Evolutionary conservation across 37 sponge, comb jelly and placozoan species (phyloP), one percentile per base, ranked within the genome.

Genomic region (Petrosia ficiformis): DNA sequence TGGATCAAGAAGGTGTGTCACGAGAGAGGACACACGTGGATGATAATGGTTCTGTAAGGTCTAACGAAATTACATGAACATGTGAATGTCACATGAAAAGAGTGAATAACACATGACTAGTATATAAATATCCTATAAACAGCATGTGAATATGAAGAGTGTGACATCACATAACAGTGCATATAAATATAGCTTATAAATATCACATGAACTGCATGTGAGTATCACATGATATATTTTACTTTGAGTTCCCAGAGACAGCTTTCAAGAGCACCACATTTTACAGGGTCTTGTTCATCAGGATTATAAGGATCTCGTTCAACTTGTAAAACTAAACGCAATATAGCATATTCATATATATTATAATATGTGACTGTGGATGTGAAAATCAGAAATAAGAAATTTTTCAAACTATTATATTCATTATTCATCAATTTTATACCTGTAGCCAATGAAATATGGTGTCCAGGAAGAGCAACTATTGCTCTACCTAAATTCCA

Each of bases 181-280:
- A n/a, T n/a, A n/a, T n/a, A n/a, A n/a, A n/a, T n/a, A n/a, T n/a
- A n/a, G n/a, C 26, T 21, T 28, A 59, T 21, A 67, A 34, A 33
- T 25, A 59, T 33, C 16, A 2, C n/a, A 6, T 0, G 5, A 74
- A 2, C 2, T 42, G 2, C 0, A 6, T 34, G 44, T 59, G 33
- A 42, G 30, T 3, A 6, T n/a, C n/a, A n/a, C 33, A 42, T 42
- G 33, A 0, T 29, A 31, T 29, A 21, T 24, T 59, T 37, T 0
- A 96, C 92, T 80, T 93, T 70, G 39, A 98, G 30, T 44, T 98
- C 99, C 99, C 99, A 98, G 42, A 98, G 89, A 60, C 86, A 98
- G 66, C 96, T 95, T 37, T 98, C 94, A 10, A 95, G 75, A 33
- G 99, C 99, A 26, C 74, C 64, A 42, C 75, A 87, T 40, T 76